Percentiles rank a stretch among this genome's conserved stretches.
These are phyloP conservation scores for Furcifer pardalis DNA, from an alignment of 2,797 vertebrate species.

Conservation along the genomic window DNA sequence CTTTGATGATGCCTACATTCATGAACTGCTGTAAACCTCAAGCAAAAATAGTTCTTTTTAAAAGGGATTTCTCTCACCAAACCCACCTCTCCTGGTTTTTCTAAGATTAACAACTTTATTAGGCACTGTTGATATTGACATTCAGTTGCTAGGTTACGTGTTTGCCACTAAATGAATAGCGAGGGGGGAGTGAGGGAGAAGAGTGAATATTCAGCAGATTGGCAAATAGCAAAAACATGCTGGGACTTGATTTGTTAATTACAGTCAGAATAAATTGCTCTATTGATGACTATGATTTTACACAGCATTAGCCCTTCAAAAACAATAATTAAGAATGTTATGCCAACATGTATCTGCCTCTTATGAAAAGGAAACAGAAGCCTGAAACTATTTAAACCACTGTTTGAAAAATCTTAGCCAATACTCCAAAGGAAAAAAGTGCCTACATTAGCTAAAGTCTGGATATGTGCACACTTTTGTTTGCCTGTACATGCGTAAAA, in stretches of 20 bases:
- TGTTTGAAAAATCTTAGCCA: slow-evolving; percentile 58
- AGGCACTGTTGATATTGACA: slow-evolving; percentile 84
- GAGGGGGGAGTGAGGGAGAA: slow-evolving; percentile 65
- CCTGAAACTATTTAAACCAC: slow-evolving; percentile 60
- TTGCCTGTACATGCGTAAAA: too few species aligned
- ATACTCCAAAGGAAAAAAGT: slow-evolving; percentile 64
- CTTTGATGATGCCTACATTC: slow-evolving; percentile 67
- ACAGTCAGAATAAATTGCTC: slow-evolving; percentile 73
- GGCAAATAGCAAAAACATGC: slow-evolving; percentile 83
- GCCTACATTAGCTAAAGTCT: slow-evolving; percentile 61
- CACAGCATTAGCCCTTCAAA: slow-evolving; percentile 65
- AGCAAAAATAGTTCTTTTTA: slow-evolving; percentile 62
- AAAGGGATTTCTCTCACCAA: slow-evolving; percentile 58
- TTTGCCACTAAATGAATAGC: slow-evolving; percentile 80
- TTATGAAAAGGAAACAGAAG: slow-evolving; percentile 54
- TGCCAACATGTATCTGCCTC: slow-evolving; percentile 66
- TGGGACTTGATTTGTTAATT: slow-evolving; percentile 80
- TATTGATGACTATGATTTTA: slow-evolving; percentile 79
- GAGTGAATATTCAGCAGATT: slow-evolving; percentile 82
- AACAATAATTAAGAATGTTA: slow-evolving; percentile 65
- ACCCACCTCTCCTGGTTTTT: slow-evolving; percentile 70
- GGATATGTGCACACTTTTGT: not conserved
- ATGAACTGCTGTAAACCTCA: slow-evolving; percentile 62
- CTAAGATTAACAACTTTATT: slow-evolving; percentile 82
- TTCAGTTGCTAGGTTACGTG: slow-evolving; percentile 81